Conservation (phyloP, 2,888 invertebrate genomes). For the Tigriopus californicus region DNA sequence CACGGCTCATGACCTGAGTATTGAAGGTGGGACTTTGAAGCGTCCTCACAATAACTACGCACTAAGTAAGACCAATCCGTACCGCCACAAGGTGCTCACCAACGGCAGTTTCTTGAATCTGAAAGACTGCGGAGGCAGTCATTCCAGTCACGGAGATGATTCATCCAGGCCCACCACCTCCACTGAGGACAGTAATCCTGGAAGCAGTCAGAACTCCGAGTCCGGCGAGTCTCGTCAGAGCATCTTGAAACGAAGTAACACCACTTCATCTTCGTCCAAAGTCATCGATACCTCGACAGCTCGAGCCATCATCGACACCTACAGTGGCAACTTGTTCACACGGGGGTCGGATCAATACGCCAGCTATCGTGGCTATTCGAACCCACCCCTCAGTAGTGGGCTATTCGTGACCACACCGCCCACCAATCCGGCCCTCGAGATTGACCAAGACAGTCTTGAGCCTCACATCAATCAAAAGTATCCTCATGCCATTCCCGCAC, state of each 20-base stretch:
- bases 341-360: background rate
- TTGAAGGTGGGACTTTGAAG: conserved; percentile 1
- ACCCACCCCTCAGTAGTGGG: too few species aligned
- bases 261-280: background rate
- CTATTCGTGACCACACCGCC: too few species aligned
- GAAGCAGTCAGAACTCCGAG: background rate
- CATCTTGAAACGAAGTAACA: conserved; percentile 1
- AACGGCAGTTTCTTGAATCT: conserved; percentile 14
- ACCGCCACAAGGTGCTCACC: conserved; percentile 14
- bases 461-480: too few species aligned
- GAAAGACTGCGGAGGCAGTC: background rate
- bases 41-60: background rate
- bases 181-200: conserved; percentile 6
- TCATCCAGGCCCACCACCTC: conserved; percentile 13
- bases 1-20: background rate
- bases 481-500: too few species aligned
- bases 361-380: background rate
- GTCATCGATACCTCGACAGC: conserved; percentile 9
- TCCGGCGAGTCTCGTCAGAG: background rate
- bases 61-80: conserved; percentile 12
- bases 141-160: background rate
- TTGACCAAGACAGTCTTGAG: too few species aligned
- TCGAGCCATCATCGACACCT: conserved; percentile 12
- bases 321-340: conserved; percentile 2
- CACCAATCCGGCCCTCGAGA: too few species aligned